Conservation (phyloP, 1,140 invertebrate genomes). For the Pollicipes pollicipes region DNA sequence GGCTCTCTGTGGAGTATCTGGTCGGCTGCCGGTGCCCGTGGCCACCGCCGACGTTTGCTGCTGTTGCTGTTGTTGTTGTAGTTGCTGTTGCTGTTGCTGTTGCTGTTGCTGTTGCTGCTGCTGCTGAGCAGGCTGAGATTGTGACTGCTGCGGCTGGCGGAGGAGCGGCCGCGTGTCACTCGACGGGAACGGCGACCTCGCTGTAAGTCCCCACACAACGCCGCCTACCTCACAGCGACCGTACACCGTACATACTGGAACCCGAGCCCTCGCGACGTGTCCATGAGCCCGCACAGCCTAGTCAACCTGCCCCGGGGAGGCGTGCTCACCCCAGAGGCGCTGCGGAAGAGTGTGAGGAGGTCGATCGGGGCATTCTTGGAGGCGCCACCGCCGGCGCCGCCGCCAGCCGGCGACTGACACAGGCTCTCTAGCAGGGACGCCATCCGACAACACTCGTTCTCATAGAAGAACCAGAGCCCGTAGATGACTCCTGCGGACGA, state of each 20-base stretch:
- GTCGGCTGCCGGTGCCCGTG: not conserved
- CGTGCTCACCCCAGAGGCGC: not conserved
- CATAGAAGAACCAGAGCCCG: slow-evolving; percentile 87
- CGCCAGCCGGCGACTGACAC: not conserved
- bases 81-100: not conserved
- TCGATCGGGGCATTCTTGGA: not conserved
- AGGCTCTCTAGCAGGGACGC: slow-evolving; percentile 40
- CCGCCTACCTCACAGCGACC: too few species aligned
- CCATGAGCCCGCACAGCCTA: too few species aligned
- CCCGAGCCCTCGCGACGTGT: too few species aligned
- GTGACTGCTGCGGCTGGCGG: too few species aligned
- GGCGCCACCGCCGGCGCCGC: not conserved
- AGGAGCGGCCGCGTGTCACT: too few species aligned
- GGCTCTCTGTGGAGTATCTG: not conserved
- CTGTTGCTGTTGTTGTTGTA: not conserved
- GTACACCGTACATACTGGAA: too few species aligned
- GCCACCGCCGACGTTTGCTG: not conserved
- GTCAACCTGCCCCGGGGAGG: too few species aligned
- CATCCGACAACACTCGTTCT: slow-evolving; percentile 63
- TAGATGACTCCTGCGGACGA: slow-evolving; percentile 31
- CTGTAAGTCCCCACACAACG: too few species aligned
- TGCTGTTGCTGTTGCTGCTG: not conserved
- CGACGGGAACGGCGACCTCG: too few species aligned
- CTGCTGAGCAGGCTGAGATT: not conserved
- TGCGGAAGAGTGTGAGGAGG: not conserved